Percentiles rank a stretch among this genome's conserved stretches.
Conservation (phyloP, 1,140 invertebrate genomes). For the Eulimnadia texana region DNA sequence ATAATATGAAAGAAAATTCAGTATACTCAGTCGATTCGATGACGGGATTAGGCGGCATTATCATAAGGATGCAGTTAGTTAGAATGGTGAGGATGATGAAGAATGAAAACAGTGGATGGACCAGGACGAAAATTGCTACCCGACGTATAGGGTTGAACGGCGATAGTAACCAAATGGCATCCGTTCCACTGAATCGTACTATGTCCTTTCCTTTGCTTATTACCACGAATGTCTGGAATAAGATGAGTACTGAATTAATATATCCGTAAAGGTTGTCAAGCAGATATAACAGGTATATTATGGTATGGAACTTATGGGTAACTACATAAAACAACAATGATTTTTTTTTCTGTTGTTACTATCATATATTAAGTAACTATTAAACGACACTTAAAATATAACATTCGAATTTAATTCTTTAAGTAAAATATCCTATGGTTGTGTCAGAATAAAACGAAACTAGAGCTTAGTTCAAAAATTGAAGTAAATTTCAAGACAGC, state of each 20-base stretch:
- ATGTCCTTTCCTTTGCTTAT: conserved; percentile 97
- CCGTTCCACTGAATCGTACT: conserved; percentile 93
- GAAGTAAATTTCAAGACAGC: too few species aligned
- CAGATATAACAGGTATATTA: not conserved
- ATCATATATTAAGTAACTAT: too few species aligned
- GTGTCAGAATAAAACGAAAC: too few species aligned
- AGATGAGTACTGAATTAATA: conserved; percentile 20
- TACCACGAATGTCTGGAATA: conserved; percentile 89
- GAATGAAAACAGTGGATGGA: conserved; percentile 92
- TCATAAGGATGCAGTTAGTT: conserved; percentile 95
- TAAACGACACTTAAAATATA: too few species aligned
- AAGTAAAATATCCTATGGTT: too few species aligned
- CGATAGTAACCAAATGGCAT: conserved; percentile 85
- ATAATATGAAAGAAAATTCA: conserved; percentile 17
- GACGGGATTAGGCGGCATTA: conserved; percentile 79
- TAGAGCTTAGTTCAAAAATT: too few species aligned
- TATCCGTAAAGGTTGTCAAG: not conserved
- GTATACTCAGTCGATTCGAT: conserved; percentile 96
- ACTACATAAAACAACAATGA: not conserved
- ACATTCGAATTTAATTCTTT: too few species aligned
- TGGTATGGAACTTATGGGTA: too few species aligned
- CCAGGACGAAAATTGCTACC: conserved; percentile 91
- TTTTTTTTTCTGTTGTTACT: too few species aligned
- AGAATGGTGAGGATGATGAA: conserved; percentile 97
- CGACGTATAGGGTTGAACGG: conserved; percentile 95